phyloP scores from a whole-genome alignment of 2,797 vertebrate species.

The Tragopan temminckii region DNA sequence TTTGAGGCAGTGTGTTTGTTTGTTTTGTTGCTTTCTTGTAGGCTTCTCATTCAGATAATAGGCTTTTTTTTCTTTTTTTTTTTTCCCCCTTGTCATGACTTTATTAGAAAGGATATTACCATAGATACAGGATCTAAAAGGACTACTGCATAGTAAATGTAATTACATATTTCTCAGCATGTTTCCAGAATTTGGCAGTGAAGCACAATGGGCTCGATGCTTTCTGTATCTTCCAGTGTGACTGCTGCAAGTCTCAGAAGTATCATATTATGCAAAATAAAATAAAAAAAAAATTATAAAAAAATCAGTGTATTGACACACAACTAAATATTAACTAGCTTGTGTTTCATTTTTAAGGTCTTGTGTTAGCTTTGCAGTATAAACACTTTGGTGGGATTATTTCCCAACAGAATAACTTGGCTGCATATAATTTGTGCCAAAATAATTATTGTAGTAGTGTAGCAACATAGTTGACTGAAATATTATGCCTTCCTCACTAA shows the following conservation, averaged over 20 bases:
- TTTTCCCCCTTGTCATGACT: background rate
- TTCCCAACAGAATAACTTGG: background rate
- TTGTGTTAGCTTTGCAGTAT: background rate
- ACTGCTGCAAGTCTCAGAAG: background rate
- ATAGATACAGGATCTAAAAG: conserved; percentile 21
- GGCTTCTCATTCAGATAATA: background rate
- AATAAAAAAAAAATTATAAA: background rate
- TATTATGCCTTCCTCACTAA: background rate
- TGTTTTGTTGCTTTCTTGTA: background rate
- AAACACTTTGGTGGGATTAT: background rate
- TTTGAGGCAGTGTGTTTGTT: background rate
- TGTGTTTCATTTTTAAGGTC: background rate
- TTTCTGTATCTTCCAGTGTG: background rate
- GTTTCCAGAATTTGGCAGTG: conserved; percentile 23
- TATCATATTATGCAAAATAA: background rate
- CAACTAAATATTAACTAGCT: background rate
- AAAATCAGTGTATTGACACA: background rate
- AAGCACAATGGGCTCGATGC: background rate
- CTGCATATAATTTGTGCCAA: background rate
- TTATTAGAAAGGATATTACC: background rate
- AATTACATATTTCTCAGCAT: conserved; percentile 33
- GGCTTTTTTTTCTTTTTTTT: background rate
- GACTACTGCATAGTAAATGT: conserved; percentile 33
- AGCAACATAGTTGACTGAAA: background rate
- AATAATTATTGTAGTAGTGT: background rate